Evolutionary conservation across 1,140 invertebrate genomes (phyloP), one percentile per base, ranked within the genome.

Genomic region (Drosophila subpulchrella): DNA sequence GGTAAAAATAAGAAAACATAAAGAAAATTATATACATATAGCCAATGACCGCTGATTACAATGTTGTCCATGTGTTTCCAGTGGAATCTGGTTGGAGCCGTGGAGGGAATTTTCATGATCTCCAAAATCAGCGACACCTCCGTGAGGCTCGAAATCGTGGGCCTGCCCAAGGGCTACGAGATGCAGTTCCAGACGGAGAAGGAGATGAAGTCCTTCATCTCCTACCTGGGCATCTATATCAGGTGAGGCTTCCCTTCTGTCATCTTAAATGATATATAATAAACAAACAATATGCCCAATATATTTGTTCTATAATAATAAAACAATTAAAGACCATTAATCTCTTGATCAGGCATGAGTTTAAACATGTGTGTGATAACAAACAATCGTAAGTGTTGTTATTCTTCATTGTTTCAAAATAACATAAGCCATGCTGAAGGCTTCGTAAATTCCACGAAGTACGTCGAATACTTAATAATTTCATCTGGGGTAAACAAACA

Each of bases 151-250:
- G 92, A 92, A 75, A 88, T 92, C 17, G 75, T 72, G 17, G 91
- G 84, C 13, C 68, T 81, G 36, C 84, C 81, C 46, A 78, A 81
- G 46, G 80, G 84, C n/a, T 92, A 91, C 66, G 65, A 79, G 8
- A 81, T 92, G 68, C 44, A 70, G 6, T 92, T 92, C 55, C 62
- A 80, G 6, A 75, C 65, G 39, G 68, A 70, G 17, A 39, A 63
- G 32, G 91, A 92, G 44, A 82, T 84, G 78, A 90, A 92, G 47
- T 97, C 97, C 0, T 98, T 98, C 93, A 95, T 98, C 51, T 96
- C 96, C 51, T 93, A 96, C 15, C 92, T 98, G 56, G 96, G 97
- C 93, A 97, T 97, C 54, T 98, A 98, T 92, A 98, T 98, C 90
- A 93, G 94, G 94, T 94, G 78, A 65, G 46, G 57, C 12, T 6